Base-by-base conservation (phyloP, 2,888 invertebrate species). In the Cryptus viduatorius region DNA sequence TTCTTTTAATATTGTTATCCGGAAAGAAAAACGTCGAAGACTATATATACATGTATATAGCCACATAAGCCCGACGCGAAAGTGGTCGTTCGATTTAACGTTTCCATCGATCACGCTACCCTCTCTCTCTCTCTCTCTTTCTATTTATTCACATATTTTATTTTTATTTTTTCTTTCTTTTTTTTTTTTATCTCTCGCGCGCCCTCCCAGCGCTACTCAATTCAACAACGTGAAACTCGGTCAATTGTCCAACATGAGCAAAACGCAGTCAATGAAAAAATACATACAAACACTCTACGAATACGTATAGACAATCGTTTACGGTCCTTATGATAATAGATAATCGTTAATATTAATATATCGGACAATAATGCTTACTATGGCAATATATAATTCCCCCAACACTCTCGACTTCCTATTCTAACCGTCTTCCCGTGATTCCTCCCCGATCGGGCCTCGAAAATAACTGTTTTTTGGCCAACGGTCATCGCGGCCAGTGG, bases 181-280 rank as follows among this genome's bases (percentile, higher is more conserved):
- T 56, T 56, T 42, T 53, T 59, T 82, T 61, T 61, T 14, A 69
- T 75, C 19, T 56, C 46, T 46, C 50, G 64, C 77, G 77, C 75
- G 48, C 24, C 29, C 53, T 50, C 69, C 59, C 3, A 19, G 59
- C 75, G 71, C 82, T 77, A 88, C 68, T 86, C 81, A 88, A 87
- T 87, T 84, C 84, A 89, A 88, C 88, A 90, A 90, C 87, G 87
- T 80, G 86, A 84, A 85, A 83, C 79, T 84, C 83, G 82, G 86
- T 87, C 80, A 87, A 86, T 86, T 88, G 68, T 86, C 76, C 87
- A 90, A 90, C 89, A 89, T 90, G 90, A 90, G 90, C 90, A 90
- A 91, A 91, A 90, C 87, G 88, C 90, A 89, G 89, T 90, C 86
- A 88, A 91, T 91, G 88, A 89, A 90, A 91, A 90, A 90, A 90